These are phyloP conservation scores for Cercopithecus mona DNA, from an alignment of 2,113 vertebrate species.

Conservation along the genomic window DNA sequence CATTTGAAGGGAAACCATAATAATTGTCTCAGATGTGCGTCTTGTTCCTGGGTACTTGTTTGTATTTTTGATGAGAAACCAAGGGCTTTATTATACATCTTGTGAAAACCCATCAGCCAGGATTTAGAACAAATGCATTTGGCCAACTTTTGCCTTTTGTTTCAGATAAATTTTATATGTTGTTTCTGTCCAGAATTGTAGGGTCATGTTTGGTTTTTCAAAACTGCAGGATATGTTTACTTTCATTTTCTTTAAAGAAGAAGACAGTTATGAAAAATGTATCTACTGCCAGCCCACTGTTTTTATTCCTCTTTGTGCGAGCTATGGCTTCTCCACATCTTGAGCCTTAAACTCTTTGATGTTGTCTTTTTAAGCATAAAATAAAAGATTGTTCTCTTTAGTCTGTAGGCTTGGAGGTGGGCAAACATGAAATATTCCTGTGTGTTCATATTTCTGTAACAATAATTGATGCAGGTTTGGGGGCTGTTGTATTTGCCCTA, in stretches of 20 bases:
- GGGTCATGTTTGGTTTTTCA: slow-evolving; percentile 33
- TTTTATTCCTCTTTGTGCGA: slow-evolving; percentile 61
- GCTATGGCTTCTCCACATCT: slow-evolving; percentile 32
- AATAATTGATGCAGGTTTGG: slow-evolving; percentile 28
- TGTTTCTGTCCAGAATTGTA: slow-evolving; percentile 27
- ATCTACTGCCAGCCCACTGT: slow-evolving; percentile 47
- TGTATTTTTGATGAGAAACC: not conserved
- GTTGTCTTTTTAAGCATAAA: slow-evolving; percentile 59
- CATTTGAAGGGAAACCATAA: not conserved
- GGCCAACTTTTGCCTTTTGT: slow-evolving; percentile 38
- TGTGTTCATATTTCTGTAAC: slow-evolving; percentile 30
- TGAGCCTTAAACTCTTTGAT: slow-evolving; percentile 60
- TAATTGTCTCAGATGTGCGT: not conserved
- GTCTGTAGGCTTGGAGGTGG: slow-evolving; percentile 30
- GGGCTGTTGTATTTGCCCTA: not conserved
- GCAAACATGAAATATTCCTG: slow-evolving; percentile 41
- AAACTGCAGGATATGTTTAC: slow-evolving; percentile 60
- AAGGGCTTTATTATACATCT: not conserved
- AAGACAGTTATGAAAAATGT: slow-evolving; percentile 29
- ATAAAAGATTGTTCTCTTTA: slow-evolving; percentile 67
- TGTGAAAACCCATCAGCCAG: slow-evolving; percentile 11
- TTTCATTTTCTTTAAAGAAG: slow-evolving; percentile 63
- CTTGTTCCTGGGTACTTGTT: not conserved
- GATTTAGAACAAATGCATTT: slow-evolving; percentile 34
- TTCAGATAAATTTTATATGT: slow-evolving; percentile 2